Evolutionary conservation across 2,113 vertebrate species (phyloP), one percentile per base, ranked within the genome.

Genomic region (Tupaia tana): DNA sequence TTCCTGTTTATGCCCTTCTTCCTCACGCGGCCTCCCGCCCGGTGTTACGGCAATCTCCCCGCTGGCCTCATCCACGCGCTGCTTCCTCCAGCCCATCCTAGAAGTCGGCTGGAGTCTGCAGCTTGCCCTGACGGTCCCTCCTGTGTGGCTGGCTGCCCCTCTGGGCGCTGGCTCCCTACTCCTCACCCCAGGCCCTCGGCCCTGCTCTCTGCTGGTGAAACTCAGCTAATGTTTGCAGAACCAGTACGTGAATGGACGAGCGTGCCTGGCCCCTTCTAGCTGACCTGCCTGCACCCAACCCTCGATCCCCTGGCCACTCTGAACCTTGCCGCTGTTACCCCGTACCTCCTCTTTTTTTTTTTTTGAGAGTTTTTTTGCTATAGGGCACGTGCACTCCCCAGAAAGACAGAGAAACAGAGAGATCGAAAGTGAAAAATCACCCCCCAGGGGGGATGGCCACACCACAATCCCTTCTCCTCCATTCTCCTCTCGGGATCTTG

Each of bases 1-100:
- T 97, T 97, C 96, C 96, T 97, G 95, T 96, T 95, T 95, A 43
- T 89, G 86, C 11, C 43, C 29, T 89, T 95, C 66, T 84, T 92
- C 92, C 94, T 95, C 91, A 90, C 22, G 1, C 1, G 58, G 58
- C 67, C 58, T 95, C 56, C 77, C 29, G 81, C 71, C 91, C 54
- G 52, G 10, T 43, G 52, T 89, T 66, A 73, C 3, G n/a, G 34
- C 10, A 18, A 56, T 61, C 80, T 93, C 63, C 64, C 92, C 71
- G 92, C 78, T 63, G 52, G 63, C 78, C 73, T 83, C 34, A 22
- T 20, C 22, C 77, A 27, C 9, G 85, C 16, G 56, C 31, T 10
- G 19, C 52, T 58, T 59, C 20, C 64, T 90, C 54, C n/a, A 74
- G 63, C 22, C 20, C 58, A 61, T 31, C 54, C 91, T 63, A 1